Evolutionary conservation across 2,888 invertebrate genomes (phyloP).

Genomic region (Protonemura montana): DNA sequence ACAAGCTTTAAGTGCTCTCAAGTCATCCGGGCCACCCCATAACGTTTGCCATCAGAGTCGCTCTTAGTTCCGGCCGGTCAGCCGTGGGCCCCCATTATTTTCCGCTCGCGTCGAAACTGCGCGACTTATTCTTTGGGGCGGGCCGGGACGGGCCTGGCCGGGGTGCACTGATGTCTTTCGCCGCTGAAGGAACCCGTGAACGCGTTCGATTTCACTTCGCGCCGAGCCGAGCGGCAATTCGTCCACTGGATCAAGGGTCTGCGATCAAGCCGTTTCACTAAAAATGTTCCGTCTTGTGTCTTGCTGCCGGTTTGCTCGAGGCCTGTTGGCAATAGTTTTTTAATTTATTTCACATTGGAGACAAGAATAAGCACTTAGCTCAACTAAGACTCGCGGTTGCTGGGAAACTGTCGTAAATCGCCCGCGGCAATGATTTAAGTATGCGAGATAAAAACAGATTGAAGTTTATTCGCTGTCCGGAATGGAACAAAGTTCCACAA

Average conservation of each 20-base stretch:
- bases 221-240: no score
- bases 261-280: no score
- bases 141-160: no score
- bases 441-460: conserved; percentile 7
- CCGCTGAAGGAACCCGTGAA: no score
- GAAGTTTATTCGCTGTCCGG: background rate
- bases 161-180: background rate
- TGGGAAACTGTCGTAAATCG: conserved; percentile 19
- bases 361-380: conserved; percentile 37
- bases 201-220: no score
- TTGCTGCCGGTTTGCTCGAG: background rate
- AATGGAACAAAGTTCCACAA: background rate
- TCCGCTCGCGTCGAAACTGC: background rate
- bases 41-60: background rate
- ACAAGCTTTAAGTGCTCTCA: conserved; percentile 5
- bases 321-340: conserved; percentile 12
- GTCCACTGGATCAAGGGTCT: no score
- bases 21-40: background rate
- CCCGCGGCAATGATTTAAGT: conserved; percentile 25
- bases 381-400: conserved; percentile 23
- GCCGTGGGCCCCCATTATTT: background rate
- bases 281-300: background rate
- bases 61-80: background rate
- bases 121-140: background rate
- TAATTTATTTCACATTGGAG: background rate